A percentile compares a stretch with the other conserved stretches of the same genome.
These are phyloP conservation scores for Ariopsis seemanni DNA, from an alignment of 2,113 vertebrate genomes.

Conservation along the genomic window DNA sequence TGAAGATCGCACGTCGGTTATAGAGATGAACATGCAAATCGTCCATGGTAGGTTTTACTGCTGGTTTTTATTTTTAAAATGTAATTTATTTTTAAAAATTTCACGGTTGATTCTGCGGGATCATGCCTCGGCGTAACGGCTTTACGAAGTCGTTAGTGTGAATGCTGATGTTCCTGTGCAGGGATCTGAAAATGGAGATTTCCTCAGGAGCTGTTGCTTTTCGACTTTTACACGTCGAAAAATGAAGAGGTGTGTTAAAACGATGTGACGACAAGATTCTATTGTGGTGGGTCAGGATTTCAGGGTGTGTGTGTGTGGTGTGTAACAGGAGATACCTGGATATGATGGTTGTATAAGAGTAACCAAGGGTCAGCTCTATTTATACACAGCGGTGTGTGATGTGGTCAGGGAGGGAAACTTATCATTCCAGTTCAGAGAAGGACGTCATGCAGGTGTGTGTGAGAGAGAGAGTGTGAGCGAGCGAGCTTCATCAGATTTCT, in stretches of 20 bases:
- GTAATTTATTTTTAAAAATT: no score
- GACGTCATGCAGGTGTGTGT: constrained; percentile 3
- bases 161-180: not conserved
- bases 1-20: no score
- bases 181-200: not conserved
- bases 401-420: constrained; percentile 19
- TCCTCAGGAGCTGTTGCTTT: no score
- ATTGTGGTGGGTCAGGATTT: not conserved
- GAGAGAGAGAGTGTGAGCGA: not conserved
- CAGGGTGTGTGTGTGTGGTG: constrained; percentile 28
- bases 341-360: constrained; percentile 47
- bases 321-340: constrained; percentile 55
- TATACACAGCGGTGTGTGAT: constrained; percentile 38
- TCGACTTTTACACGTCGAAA: not conserved
- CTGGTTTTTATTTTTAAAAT: not conserved
- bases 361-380: constrained; percentile 52
- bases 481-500: not conserved
- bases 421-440: constrained; percentile 6
- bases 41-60: not conserved
- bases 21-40: no score
- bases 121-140: not conserved
- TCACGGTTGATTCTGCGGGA: not conserved
- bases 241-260: not conserved
- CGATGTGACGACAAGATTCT: not conserved
- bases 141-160: not conserved